A percentile compares a stretch with the other conserved stretches of the same genome.
phyloP scores from a whole-genome alignment of 23 tunicate genomes.

The Pegea sp. region DNA sequence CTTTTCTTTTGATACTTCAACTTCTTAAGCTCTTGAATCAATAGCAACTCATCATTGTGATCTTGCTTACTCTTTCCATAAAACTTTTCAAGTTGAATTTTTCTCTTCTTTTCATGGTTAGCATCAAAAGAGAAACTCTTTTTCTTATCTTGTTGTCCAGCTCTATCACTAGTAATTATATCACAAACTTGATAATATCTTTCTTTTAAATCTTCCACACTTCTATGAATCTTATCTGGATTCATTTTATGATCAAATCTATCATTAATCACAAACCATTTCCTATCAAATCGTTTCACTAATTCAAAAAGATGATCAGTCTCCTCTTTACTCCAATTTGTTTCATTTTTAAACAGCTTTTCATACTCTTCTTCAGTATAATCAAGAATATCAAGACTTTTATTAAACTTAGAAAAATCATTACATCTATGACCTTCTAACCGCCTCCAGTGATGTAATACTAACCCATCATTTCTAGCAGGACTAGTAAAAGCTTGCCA shows the following conservation, averaged over 20 bases:
- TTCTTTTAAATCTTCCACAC: conserved; percentile 63
- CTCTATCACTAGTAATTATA: conserved; percentile 14
- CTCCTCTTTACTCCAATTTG: conserved; percentile 75
- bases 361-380: conserved; percentile 88
- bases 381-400: conserved; percentile 43
- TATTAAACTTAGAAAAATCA: conserved; percentile 79
- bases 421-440: too few species aligned
- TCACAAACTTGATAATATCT: conserved; percentile 57
- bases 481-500: conserved; percentile 91
- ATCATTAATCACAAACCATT: conserved; percentile 66
- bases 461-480: conserved; percentile 60
- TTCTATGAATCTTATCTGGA: conserved; percentile 17
- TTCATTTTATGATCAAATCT: conserved; percentile 48
- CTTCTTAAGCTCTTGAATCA: conserved; percentile 63
- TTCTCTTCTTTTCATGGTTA: conserved; percentile 58
- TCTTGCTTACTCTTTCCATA: conserved; percentile 58
- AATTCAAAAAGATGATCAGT: conserved; percentile 62
- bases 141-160: conserved; percentile 10
- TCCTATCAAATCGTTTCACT: conserved; percentile 40
- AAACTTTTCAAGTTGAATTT: conserved; percentile 38
- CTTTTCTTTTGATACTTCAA: too few species aligned
- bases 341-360: conserved; percentile 50
- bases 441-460: conserved; percentile 72
- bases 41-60: conserved; percentile 53
- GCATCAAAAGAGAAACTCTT: conserved; percentile 64